Conservation (phyloP, 1,140 invertebrate genomes). For the Microplitis mediator region DNA sequence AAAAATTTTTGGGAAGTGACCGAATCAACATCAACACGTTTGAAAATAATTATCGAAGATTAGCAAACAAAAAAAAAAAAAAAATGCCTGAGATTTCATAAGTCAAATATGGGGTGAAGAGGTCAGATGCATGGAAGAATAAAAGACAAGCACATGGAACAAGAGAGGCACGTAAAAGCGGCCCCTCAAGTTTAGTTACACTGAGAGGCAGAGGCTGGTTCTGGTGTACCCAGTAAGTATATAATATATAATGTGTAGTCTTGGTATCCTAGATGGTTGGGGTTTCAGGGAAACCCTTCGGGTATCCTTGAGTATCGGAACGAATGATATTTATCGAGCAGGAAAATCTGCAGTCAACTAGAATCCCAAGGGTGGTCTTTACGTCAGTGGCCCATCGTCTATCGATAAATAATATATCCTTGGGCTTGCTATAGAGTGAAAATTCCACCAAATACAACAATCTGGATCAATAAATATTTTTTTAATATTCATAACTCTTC, state of each 20-base stretch:
- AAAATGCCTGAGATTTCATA: constrained; percentile 22
- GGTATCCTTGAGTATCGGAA: constrained; percentile 56
- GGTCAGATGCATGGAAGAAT: constrained; percentile 26
- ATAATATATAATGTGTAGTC: too few relatives aligned
- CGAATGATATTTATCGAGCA: constrained; percentile 61
- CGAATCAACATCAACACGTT: too few relatives aligned
- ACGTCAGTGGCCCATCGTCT: constrained; percentile 32
- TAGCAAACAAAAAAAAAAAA: background rate
- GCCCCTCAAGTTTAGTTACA: constrained; percentile 52
- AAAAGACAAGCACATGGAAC: constrained; percentile 42
- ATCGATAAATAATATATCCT: constrained; percentile 47
- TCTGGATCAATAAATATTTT: constrained; percentile 24
- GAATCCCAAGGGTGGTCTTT: constrained; percentile 59
- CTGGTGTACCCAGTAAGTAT: background rate
- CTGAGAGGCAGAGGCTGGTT: constrained; percentile 22
- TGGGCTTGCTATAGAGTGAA: constrained; percentile 44
- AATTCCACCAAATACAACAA: constrained; percentile 38
- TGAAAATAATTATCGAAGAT: background rate
- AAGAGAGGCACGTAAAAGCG: constrained; percentile 32
- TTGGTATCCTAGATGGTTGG: background rate
- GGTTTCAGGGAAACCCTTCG: constrained; percentile 38
- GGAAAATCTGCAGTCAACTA: constrained; percentile 54
- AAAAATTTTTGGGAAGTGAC: too few relatives aligned
- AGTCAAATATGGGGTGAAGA: constrained; percentile 27
- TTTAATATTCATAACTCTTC: background rate